Percentiles rank a stretch among this genome's conserved stretches.
These are phyloP conservation scores for Drosophila differens DNA, from an alignment of 2,888 invertebrate genomes.

Conservation along the genomic window DNA sequence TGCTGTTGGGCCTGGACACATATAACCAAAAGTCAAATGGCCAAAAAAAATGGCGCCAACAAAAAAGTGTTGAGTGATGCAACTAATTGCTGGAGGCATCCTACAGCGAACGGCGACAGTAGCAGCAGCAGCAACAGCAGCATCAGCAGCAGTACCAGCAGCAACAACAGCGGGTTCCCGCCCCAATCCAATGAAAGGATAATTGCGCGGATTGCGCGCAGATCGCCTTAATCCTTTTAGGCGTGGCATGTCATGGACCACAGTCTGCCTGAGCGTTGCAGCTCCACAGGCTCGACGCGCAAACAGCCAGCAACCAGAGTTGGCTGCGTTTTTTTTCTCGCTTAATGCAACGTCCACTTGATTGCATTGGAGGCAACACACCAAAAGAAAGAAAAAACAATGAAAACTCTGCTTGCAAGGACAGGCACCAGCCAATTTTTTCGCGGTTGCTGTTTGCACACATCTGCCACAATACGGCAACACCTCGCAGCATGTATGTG, in stretches of 20 bases:
- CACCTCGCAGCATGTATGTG: conserved; percentile 37
- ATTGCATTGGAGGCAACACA: conserved; percentile 66
- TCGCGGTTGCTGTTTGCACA: conserved; percentile 60
- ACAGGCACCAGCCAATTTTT: conserved; percentile 63
- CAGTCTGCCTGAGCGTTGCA: conserved; percentile 33
- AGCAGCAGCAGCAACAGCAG: conserved; percentile 9
- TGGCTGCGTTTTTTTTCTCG: conserved; percentile 31
- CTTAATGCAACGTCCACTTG: conserved; percentile 74
- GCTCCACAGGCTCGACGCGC: conserved; percentile 44
- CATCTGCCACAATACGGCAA: conserved; percentile 62
- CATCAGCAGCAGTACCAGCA: conserved; percentile 11
- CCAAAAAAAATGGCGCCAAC: conserved; percentile 43
- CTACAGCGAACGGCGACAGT: conserved; percentile 25
- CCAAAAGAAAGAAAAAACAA: conserved; percentile 3
- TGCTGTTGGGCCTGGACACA: conserved; percentile 26
- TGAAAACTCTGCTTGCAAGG: conserved; percentile 27
- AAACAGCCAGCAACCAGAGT: conserved; percentile 36
- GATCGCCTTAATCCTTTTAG: conserved; percentile 83
- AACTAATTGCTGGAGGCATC: conserved; percentile 76
- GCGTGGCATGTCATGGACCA: conserved; percentile 50
- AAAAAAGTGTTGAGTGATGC: conserved; percentile 75
- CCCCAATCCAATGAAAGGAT: conserved; percentile 75
- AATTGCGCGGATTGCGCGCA: conserved; percentile 81
- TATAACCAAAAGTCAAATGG: conserved; percentile 75
- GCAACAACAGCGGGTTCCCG: conserved; percentile 1